Evolutionary conservation across 1,140 invertebrate genomes (phyloP).

Genomic region (Nomia melanderi): DNA sequence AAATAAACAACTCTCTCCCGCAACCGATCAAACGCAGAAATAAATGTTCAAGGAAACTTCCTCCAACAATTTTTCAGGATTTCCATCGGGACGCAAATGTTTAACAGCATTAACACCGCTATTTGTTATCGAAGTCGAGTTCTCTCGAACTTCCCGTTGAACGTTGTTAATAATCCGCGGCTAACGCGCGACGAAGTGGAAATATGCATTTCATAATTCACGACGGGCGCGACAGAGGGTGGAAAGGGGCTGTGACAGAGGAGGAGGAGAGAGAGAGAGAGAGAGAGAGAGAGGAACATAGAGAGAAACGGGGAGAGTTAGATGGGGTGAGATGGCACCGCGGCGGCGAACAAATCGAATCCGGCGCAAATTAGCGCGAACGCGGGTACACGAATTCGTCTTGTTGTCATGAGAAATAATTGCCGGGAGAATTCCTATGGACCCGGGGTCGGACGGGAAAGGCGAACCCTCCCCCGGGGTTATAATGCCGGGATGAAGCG

Average conservation of each 20-base stretch:
- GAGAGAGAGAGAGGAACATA: too few relatives aligned
- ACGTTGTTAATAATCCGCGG: constrained; percentile 5
- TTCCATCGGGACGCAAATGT: too few relatives aligned
- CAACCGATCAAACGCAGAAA: too few relatives aligned
- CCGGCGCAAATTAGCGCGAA: constrained; percentile 69
- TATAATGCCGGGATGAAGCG: constrained; percentile 64
- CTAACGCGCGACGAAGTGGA: constrained; percentile 10
- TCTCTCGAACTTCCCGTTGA: neutral
- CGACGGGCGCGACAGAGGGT: neutral
- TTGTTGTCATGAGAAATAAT: constrained; percentile 65
- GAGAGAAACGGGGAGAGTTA: too few relatives aligned
- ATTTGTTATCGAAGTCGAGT: neutral
- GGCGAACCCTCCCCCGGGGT: constrained; percentile 52
- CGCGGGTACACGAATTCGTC: constrained; percentile 51
- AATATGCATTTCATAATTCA: constrained; percentile 53
- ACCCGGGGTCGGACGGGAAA: constrained; percentile 27
- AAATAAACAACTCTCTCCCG: too few relatives aligned
- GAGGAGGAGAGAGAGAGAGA: neutral
- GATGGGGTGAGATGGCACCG: constrained; percentile 10
- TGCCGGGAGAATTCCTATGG: constrained; percentile 54
- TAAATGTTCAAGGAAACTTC: neutral
- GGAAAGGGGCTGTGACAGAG: too few relatives aligned
- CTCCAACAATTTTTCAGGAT: neutral
- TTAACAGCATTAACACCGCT: neutral
- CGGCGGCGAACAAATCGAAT: constrained; percentile 60